These are phyloP conservation scores for Thalpophila matura DNA, from an alignment of 2,888 invertebrate genomes.

Conservation along the genomic window DNA sequence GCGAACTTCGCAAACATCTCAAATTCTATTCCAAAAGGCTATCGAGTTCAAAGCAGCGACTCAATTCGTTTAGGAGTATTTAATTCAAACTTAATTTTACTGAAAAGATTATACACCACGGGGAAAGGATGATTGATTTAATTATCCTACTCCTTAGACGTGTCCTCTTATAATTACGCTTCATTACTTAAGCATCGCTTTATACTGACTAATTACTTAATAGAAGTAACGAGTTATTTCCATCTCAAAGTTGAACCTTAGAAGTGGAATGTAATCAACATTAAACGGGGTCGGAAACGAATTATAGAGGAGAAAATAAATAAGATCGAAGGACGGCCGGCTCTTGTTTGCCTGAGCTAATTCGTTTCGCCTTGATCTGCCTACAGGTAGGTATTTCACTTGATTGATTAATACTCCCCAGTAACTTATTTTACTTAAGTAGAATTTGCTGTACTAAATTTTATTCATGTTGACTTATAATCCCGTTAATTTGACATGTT, in stretches of 20 bases:
- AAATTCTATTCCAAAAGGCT: slow-evolving; percentile 77
- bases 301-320: slow-evolving; percentile 82
- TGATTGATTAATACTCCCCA: slow-evolving; percentile 60
- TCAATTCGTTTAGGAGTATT: slow-evolving; percentile 81
- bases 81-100: slow-evolving; percentile 86
- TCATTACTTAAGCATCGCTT: slow-evolving; percentile 90
- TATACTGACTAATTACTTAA: slow-evolving; percentile 90
- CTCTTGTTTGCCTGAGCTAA: slow-evolving; percentile 66
- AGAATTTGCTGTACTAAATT: slow-evolving; percentile 24
- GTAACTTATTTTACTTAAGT: slow-evolving; percentile 40
- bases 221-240: slow-evolving; percentile 90
- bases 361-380: slow-evolving; percentile 50
- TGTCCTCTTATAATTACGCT: slow-evolving; percentile 90
- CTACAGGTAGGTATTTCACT: slow-evolving; percentile 54
- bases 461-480: slow-evolving; percentile 13
- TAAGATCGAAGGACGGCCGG: slow-evolving; percentile 73
- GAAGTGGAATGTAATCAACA: slow-evolving; percentile 85
- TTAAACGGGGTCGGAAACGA: slow-evolving; percentile 81
- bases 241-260: slow-evolving; percentile 83
- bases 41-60: slow-evolving; percentile 79
- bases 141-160: slow-evolving; percentile 88
- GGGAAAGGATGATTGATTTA: slow-evolving; percentile 89
- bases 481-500: not conserved
- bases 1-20: slow-evolving; percentile 73
- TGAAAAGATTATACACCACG: slow-evolving; percentile 89